phyloP scores from a whole-genome alignment of 35 echinoderm and acorn worm species.

The Acanthaster planci region DNA sequence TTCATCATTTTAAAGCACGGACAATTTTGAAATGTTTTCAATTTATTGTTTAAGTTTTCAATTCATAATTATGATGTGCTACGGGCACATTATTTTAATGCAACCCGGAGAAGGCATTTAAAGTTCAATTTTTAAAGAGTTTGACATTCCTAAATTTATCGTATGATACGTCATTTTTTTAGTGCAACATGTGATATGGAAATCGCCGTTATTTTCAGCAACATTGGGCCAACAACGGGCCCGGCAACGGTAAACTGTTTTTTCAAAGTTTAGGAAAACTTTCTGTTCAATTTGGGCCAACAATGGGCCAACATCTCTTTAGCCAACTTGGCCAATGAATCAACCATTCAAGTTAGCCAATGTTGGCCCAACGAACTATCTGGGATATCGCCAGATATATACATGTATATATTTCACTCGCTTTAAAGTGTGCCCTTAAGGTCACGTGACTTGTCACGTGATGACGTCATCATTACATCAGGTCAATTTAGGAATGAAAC shows the following conservation, averaged over 20 bases:
- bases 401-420: no score
- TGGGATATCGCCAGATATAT: neutral
- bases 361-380: slow-evolving; percentile 1
- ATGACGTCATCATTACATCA: no score
- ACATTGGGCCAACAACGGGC: neutral
- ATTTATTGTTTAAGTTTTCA: neutral
- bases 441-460: no score
- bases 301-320: neutral
- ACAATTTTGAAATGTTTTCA: neutral
- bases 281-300: neutral
- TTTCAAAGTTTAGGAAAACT: neutral
- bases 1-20: neutral
- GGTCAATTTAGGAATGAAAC: no score
- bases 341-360: slow-evolving; percentile 9
- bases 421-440: no score
- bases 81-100: neutral
- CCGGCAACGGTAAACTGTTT: neutral
- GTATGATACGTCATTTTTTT: neutral
- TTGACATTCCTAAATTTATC: neutral
- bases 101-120: neutral
- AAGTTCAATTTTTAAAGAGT: neutral
- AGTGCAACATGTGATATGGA: neutral
- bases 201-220: neutral
- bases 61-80: neutral
- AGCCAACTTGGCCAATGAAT: slow-evolving; percentile 1